A percentile compares a stretch with the other conserved stretches of the same genome.
phyloP scores from a whole-genome alignment of 37 sponge, comb jelly and placozoan species.

The Amphimedon queenslandica region DNA sequence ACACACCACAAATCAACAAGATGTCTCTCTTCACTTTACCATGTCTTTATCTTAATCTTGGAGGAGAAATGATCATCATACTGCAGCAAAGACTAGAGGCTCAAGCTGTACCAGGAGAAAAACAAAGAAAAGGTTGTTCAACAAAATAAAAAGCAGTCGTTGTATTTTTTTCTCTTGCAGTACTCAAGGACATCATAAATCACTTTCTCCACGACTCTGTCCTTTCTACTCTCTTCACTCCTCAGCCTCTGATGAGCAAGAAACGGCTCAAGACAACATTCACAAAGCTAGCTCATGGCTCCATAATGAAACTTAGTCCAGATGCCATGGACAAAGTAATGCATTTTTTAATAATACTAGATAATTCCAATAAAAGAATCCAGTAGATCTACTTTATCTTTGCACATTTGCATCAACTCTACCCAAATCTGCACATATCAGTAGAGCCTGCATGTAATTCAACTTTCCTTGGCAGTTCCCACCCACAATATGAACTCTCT shows the following conservation, averaged over 20 bases:
- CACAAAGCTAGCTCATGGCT: slow-evolving; percentile 84
- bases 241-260: slow-evolving; percentile 57
- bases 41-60: slow-evolving; percentile 88
- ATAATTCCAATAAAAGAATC: too few species aligned
- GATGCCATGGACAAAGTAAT: slow-evolving; percentile 88
- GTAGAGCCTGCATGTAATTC: too few species aligned
- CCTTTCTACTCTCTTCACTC: slow-evolving; percentile 77
- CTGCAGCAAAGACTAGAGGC: slow-evolving; percentile 90
- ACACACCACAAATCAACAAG: too few species aligned
- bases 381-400: too few species aligned
- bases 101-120: slow-evolving; percentile 51
- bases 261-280: slow-evolving; percentile 66
- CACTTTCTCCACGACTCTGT: slow-evolving; percentile 69
- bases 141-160: background rate
- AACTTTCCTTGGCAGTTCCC: too few species aligned
- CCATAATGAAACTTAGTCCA: slow-evolving; percentile 89
- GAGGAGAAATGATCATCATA: slow-evolving; percentile 97
- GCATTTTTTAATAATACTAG: too few species aligned
- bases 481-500: background rate
- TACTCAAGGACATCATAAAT: slow-evolving; percentile 76
- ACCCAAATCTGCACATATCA: too few species aligned
- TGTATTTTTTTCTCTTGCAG: slow-evolving; percentile 44
- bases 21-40: slow-evolving; percentile 77
- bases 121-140: slow-evolving; percentile 51
- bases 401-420: too few species aligned